These are phyloP conservation scores for Silurus lanzhouensis DNA, from an alignment of 2,797 vertebrate genomes.

Conservation along the genomic window DNA sequence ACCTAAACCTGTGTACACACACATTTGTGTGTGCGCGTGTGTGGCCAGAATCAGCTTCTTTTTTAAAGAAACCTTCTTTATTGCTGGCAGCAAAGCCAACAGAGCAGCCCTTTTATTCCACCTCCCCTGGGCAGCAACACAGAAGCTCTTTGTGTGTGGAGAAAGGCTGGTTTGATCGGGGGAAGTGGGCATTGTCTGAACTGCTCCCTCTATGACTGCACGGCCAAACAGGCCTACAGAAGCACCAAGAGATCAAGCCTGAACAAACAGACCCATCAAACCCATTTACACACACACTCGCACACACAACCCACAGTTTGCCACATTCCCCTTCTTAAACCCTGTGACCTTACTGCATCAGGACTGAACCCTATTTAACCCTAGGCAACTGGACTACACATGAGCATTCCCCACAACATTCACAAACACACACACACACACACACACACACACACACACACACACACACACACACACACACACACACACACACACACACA, in stretches of 20 bases:
- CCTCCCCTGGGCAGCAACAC: constrained; percentile 40
- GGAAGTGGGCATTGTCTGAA: constrained; percentile 55
- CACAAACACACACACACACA: not conserved
- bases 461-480: constrained; percentile 21
- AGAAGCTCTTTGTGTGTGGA: constrained; percentile 48
- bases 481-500: constrained; percentile 6
- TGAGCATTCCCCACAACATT: constrained; percentile 15
- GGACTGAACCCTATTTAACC: constrained; percentile 15
- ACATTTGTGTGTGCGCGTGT: not conserved
- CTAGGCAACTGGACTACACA: not conserved
- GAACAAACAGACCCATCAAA: constrained; percentile 47
- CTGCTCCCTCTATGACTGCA: constrained; percentile 50
- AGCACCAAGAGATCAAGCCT: constrained; percentile 44
- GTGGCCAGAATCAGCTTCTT: constrained; percentile 1
- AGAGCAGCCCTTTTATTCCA: constrained; percentile 33
- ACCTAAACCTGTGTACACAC: not conserved
- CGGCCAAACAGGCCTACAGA: constrained; percentile 51
- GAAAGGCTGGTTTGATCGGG: constrained; percentile 53
- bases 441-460: constrained; percentile 18
- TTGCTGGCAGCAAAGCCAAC: constrained; percentile 28
- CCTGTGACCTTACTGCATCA: constrained; percentile 23
- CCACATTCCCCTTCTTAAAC: constrained; percentile 28
- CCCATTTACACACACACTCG: constrained; percentile 42
- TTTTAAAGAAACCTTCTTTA: constrained; percentile 3
- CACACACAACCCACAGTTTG: constrained; percentile 27